Evolutionary conservation across 2,797 vertebrate genomes (phyloP).

Genomic region (Fistularia tabacaria): DNA sequence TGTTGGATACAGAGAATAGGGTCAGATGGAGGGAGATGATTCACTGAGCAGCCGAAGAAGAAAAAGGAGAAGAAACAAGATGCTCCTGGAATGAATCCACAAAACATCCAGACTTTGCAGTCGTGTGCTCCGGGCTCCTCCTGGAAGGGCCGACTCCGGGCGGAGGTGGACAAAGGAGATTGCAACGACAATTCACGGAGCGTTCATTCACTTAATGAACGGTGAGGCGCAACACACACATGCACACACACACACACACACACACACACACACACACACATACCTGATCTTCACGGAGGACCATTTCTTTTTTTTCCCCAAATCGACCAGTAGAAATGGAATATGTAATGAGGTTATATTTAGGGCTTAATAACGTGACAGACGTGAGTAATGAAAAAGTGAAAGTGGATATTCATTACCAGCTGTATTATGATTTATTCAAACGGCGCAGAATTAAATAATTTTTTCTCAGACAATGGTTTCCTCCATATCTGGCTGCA

Average conservation of each 20-base stretch:
- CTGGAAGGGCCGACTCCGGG: too few species aligned
- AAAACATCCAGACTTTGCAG: too few species aligned
- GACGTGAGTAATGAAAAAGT: constrained; percentile 72
- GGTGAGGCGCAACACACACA: constrained; percentile 60
- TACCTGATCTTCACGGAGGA: constrained; percentile 65
- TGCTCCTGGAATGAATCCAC: too few species aligned
- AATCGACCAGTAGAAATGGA: constrained; percentile 70
- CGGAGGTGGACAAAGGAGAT: too few species aligned
- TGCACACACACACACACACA: constrained; percentile 55
- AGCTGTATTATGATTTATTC: constrained; percentile 81
- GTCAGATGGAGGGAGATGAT: too few species aligned
- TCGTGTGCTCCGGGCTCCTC: too few species aligned
- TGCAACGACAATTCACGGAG: too few species aligned
- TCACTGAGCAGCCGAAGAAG: too few species aligned
- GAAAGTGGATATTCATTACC: constrained; percentile 75
- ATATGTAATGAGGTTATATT: constrained; percentile 81
- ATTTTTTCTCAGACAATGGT: constrained; percentile 62
- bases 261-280: constrained; percentile 29
- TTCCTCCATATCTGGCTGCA: neutral
- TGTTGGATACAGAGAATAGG: too few species aligned
- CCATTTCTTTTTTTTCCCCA: constrained; percentile 40
- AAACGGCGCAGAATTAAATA: constrained; percentile 70
- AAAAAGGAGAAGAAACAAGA: too few species aligned
- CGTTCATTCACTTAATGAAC: too few species aligned
- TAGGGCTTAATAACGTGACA: constrained; percentile 70